phyloP scores from a whole-genome alignment of 2,888 invertebrate species.

The Scaptomyza parva region DNA sequence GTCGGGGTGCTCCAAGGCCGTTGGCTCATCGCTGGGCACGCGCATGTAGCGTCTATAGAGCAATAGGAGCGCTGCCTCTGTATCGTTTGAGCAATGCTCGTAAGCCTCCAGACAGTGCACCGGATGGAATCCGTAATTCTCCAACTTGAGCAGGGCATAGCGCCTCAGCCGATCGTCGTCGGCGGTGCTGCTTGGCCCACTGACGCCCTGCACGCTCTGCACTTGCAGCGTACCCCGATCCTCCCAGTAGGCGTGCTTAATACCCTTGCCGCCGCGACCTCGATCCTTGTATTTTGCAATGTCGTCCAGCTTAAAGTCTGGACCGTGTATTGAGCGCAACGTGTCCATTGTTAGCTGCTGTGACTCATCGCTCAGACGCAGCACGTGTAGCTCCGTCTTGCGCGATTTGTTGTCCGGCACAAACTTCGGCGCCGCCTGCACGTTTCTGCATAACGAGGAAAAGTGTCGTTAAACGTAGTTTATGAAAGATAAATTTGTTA shows the following conservation, averaged over 20 bases:
- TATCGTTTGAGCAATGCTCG: conserved; percentile 88
- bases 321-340: conserved; percentile 90
- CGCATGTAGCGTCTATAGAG: conserved; percentile 89
- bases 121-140: conserved; percentile 91
- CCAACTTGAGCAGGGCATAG: conserved; percentile 90
- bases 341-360: conserved; percentile 91
- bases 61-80: conserved; percentile 90
- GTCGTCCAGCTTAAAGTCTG: conserved; percentile 87
- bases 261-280: conserved; percentile 87
- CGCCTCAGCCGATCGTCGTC: conserved; percentile 88
- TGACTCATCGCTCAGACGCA: conserved; percentile 89
- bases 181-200: conserved; percentile 71
- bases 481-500: not conserved
- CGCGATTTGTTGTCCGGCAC: conserved; percentile 86
- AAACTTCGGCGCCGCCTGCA: conserved; percentile 83
- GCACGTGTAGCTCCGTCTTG: conserved; percentile 91
- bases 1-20: conserved; percentile 60
- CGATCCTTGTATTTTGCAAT: conserved; percentile 88
- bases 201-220: conserved; percentile 84
- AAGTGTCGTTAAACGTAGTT: not conserved
- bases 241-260: conserved; percentile 91
- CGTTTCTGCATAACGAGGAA: conserved; percentile 67
- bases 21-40: conserved; percentile 41
- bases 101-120: conserved; percentile 91
- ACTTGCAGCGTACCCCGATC: conserved; percentile 91